These are phyloP conservation scores for Chamaea fasciata DNA, from an alignment of 2,113 vertebrate genomes.

Conservation along the genomic window DNA sequence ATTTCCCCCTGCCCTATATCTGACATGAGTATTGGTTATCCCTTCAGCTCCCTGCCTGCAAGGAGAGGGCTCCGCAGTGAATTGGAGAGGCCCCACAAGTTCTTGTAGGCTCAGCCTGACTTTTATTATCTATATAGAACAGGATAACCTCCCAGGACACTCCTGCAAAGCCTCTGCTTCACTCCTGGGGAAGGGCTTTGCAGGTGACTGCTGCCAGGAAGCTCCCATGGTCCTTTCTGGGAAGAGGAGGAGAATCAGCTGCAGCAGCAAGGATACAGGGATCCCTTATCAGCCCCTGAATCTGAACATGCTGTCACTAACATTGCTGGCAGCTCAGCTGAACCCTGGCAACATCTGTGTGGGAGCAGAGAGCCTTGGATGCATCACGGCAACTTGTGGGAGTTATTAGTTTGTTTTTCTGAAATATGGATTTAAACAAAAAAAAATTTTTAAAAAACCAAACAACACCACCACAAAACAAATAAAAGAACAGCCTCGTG, in stretches of 20 bases:
- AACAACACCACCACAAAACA: not conserved
- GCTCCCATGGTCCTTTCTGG: not conserved
- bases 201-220: not conserved
- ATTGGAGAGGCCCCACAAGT: not conserved
- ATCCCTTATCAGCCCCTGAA: not conserved
- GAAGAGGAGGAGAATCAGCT: not conserved
- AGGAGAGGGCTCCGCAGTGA: not conserved
- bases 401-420: not conserved
- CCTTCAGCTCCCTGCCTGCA: not conserved
- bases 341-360: conserved; percentile 1
- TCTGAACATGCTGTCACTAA: not conserved
- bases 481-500: not conserved
- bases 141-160: not conserved
- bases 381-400: not conserved
- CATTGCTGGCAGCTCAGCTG: not conserved
- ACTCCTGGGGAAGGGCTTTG: not conserved
- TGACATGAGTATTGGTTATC: not conserved
- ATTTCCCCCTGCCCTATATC: not conserved
- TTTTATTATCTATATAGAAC: not conserved
- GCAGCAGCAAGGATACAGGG: not conserved
- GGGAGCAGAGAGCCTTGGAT: not conserved
- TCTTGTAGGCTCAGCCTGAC: not conserved
- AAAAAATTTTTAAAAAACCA: too few species aligned
- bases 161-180: not conserved
- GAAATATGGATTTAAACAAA: not conserved